phyloP scores from a whole-genome alignment of 2,888 invertebrate species.

The Cinara cedri region DNA sequence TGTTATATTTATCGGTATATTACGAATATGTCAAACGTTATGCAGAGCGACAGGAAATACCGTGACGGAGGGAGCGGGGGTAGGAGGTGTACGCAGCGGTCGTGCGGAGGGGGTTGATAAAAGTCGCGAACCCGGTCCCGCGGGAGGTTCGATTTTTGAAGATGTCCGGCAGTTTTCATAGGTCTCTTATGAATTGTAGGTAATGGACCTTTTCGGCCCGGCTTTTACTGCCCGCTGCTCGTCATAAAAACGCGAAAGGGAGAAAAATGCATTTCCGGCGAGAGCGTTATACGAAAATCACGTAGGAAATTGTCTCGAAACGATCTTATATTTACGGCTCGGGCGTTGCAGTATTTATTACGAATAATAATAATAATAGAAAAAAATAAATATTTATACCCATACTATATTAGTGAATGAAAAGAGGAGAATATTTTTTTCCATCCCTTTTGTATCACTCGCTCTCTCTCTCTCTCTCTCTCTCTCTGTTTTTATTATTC shows the following conservation, averaged over 20 bases:
- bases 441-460: not conserved
- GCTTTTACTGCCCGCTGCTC: constrained; percentile 41
- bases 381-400: not conserved
- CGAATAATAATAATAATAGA: constrained; percentile 26
- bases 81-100: no score
- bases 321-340: not conserved
- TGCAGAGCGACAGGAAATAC: no score
- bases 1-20: no score
- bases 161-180: constrained; percentile 55
- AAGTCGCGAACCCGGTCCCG: constrained; percentile 44
- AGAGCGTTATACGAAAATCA: constrained; percentile 35
- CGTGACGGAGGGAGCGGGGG: no score
- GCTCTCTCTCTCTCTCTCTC: constrained; percentile 13
- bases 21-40: no score
- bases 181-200: constrained; percentile 53
- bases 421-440: constrained; percentile 22
- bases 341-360: constrained; percentile 9
- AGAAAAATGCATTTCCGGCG: constrained; percentile 42
- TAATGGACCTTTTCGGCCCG: constrained; percentile 44
- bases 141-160: constrained; percentile 53
- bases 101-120: constrained; percentile 22
- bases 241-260: constrained; percentile 50
- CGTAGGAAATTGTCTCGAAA: constrained; percentile 27
- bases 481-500: constrained; percentile 40
- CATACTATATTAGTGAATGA: not conserved